These are phyloP conservation scores for Himalopsyche japonica DNA, from an alignment of 2,888 invertebrate genomes.

Conservation along the genomic window DNA sequence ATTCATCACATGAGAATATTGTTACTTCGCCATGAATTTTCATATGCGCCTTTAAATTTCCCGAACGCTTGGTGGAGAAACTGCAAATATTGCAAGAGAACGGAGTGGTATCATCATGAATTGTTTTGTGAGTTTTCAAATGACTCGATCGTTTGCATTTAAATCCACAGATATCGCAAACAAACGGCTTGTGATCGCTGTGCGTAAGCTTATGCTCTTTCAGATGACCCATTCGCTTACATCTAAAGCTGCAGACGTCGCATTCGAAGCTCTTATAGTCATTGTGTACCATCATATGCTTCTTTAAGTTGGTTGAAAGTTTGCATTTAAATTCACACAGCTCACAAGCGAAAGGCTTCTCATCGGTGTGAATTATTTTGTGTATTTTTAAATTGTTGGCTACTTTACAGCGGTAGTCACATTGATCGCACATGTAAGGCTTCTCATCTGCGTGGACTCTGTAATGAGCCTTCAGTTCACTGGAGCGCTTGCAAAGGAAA, in stretches of 20 bases:
- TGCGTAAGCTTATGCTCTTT: background rate
- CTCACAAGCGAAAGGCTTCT: constrained; percentile 2
- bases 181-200: background rate
- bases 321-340: background rate
- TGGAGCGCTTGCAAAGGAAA: background rate
- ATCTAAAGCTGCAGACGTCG: constrained; percentile 1
- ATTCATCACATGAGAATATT: background rate
- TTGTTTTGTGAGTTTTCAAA: background rate
- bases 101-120: background rate
- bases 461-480: background rate
- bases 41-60: background rate
- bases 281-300: background rate
- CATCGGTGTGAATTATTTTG: constrained; percentile 41
- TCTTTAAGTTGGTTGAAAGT: background rate
- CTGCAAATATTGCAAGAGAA: background rate
- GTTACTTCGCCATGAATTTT: background rate
- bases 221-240: background rate
- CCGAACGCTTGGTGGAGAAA: background rate
- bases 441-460: background rate
- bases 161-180: background rate
- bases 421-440: background rate
- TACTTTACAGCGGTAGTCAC: constrained; percentile 44
- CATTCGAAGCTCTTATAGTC: constrained; percentile 2
- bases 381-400: constrained; percentile 36
- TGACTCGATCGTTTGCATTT: background rate